Percentiles rank a stretch among this genome's conserved stretches.
Evolutionary conservation across 2,113 vertebrate genomes (phyloP).

Genomic region (Labeo catla): DNA sequence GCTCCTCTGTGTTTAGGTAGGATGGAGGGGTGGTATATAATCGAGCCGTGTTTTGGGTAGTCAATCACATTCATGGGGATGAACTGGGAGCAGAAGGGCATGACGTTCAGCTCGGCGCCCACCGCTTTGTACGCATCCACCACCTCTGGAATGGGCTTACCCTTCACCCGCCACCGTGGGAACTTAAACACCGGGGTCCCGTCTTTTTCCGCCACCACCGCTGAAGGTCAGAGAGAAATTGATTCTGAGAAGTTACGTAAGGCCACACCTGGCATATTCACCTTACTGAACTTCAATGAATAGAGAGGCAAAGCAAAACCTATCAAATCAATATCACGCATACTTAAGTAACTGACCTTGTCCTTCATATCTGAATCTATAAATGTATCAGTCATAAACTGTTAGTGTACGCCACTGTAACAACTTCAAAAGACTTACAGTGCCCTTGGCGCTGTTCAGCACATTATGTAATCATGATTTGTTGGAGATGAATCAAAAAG

Average conservation of each 20-base stretch:
- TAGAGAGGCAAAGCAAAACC: neutral
- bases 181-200: slow-evolving; percentile 98
- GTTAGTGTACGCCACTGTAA: neutral
- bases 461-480: neutral
- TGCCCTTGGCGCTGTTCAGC: neutral
- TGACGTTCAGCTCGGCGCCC: slow-evolving; percentile 95
- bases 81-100: slow-evolving; percentile 98
- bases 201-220: slow-evolving; percentile 90
- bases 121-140: slow-evolving; percentile 88
- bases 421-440: neutral
- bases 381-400: slow-evolving; percentile 14
- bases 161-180: slow-evolving; percentile 90
- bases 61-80: slow-evolving; percentile 97
- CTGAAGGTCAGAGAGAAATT: slow-evolving; percentile 68
- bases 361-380: slow-evolving; percentile 1
- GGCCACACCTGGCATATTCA: neutral
- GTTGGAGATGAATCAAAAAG: neutral
- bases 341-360: neutral
- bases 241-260: slow-evolving; percentile 4
- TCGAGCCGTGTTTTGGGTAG: slow-evolving; percentile 88
- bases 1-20: slow-evolving; percentile 94
- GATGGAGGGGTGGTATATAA: slow-evolving; percentile 97
- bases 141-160: slow-evolving; percentile 87
- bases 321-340: neutral
- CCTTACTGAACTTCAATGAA: neutral